A percentile compares a stretch with the other conserved stretches of the same genome.
phyloP scores from a whole-genome alignment of 2,113 vertebrate genomes.

The Pelobates fuscus region DNA sequence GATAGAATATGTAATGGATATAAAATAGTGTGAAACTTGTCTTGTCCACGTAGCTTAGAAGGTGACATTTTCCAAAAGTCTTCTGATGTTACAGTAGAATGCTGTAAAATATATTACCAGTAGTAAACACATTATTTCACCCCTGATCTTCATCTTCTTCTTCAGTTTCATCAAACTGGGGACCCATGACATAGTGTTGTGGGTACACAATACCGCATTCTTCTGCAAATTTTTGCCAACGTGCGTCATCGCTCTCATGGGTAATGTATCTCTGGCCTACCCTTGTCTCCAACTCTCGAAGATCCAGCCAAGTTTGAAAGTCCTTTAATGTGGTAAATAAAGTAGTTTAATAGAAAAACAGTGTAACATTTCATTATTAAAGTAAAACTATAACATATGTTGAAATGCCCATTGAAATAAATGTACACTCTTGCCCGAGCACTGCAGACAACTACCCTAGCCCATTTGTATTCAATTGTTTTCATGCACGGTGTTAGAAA shows the following conservation, averaged over 20 bases:
- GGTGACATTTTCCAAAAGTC: too few relatives aligned
- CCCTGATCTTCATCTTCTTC: constrained; percentile 71
- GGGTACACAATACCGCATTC: constrained; percentile 86
- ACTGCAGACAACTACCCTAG: too few relatives aligned
- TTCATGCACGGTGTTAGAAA: too few relatives aligned
- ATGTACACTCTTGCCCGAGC: too few relatives aligned
- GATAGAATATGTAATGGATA: too few relatives aligned
- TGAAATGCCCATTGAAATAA: too few relatives aligned
- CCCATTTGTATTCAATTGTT: too few relatives aligned
- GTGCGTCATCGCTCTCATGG: constrained; percentile 92
- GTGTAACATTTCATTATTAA: neutral
- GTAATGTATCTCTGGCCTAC: constrained; percentile 93
- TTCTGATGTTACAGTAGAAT: too few relatives aligned
- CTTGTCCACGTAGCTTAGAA: too few relatives aligned
- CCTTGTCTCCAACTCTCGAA: constrained; percentile 88
- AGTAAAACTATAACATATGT: neutral
- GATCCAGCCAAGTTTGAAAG: constrained; percentile 95
- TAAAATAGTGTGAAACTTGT: too few relatives aligned
- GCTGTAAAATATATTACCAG: too few relatives aligned
- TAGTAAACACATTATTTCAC: neutral
- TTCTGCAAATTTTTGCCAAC: constrained; percentile 89
- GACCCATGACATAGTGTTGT: constrained; percentile 86
- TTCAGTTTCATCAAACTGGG: constrained; percentile 96
- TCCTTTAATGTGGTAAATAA: constrained; percentile 73
- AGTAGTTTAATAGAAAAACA: constrained; percentile 11